A percentile compares a stretch with the other conserved stretches of the same genome.
phyloP scores from a whole-genome alignment of 2,888 invertebrate genomes.

The Hofmannophila pseudospretella region DNA sequence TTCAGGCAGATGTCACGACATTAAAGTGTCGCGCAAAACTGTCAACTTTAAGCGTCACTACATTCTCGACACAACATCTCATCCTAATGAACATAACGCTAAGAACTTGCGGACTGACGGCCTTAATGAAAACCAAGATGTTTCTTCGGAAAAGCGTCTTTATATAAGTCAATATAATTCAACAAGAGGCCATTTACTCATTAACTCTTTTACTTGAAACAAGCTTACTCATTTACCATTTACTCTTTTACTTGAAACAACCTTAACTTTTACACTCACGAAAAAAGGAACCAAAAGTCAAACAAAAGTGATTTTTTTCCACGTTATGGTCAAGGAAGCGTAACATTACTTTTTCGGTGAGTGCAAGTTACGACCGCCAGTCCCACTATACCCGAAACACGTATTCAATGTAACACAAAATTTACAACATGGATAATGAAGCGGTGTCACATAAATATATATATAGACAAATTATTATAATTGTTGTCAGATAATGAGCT shows the following conservation, averaged over 20 bases:
- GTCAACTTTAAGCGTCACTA: slow-evolving; percentile 37
- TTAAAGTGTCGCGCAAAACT: slow-evolving; percentile 23
- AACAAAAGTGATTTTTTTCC: too few relatives aligned
- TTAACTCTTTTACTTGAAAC: too few relatives aligned
- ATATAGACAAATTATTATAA: slow-evolving; percentile 1
- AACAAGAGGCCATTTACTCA: background rate
- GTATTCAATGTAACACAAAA: slow-evolving; percentile 39
- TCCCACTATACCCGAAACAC: slow-evolving; percentile 34
- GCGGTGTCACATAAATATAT: slow-evolving; percentile 6
- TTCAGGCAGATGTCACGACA: too few relatives aligned
- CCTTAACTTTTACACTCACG: too few relatives aligned
- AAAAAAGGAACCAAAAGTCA: too few relatives aligned
- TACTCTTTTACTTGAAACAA: too few relatives aligned
- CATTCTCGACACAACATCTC: slow-evolving; percentile 24
- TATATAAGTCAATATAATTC: too few relatives aligned
- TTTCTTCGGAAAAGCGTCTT: too few relatives aligned
- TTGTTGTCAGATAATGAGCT: background rate
- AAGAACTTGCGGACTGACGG: slow-evolving; percentile 1
- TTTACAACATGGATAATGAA: slow-evolving; percentile 26
- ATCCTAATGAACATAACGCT: slow-evolving; percentile 44
- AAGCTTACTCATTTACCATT: too few relatives aligned
- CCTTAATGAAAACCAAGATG: too few relatives aligned
- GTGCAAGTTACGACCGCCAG: background rate
- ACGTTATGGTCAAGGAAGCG: too few relatives aligned
- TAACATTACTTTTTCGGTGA: too few relatives aligned